Evolutionary conservation across 2,797 vertebrate species (phyloP).

Genomic region (Salmo trutta): DNA sequence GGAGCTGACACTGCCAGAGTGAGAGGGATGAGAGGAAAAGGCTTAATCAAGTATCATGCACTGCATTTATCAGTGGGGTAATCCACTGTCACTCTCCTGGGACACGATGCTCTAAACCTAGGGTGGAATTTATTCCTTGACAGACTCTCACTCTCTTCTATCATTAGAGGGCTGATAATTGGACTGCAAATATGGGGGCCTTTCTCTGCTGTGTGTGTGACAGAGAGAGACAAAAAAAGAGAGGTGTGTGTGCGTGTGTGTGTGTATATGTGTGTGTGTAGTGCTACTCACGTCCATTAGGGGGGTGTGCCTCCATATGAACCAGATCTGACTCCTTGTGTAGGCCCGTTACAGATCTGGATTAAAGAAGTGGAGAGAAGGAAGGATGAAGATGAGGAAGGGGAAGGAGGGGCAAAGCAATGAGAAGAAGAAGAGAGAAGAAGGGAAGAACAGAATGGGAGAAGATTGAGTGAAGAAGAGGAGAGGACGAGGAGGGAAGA

Average conservation of each 20-base stretch:
- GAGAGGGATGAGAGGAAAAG: conserved; percentile 40
- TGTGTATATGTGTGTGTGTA: conserved; percentile 26
- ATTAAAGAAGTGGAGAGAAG: conserved; percentile 26
- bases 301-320: too few species aligned
- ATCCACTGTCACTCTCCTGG: conserved; percentile 29
- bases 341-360: conserved; percentile 58
- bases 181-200: not conserved
- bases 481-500: not conserved
- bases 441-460: too few species aligned
- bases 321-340: too few species aligned
- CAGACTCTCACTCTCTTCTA: conserved; percentile 12
- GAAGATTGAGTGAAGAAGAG: conserved; percentile 9
- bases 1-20: conserved; percentile 50
- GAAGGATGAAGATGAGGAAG: not conserved
- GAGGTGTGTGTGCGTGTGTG: conserved; percentile 12
- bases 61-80: conserved; percentile 50
- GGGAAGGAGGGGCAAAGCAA: too few species aligned
- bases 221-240: conserved; percentile 6
- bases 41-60: conserved; percentile 54
- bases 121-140: conserved; percentile 27
- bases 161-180: not conserved
- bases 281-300: conserved; percentile 83
- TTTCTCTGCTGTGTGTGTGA: not conserved
- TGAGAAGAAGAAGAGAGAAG: not conserved
- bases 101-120: conserved; percentile 26